phyloP scores from a whole-genome alignment of 2,797 vertebrate species.

The Sebastes taczanowskii region DNA sequence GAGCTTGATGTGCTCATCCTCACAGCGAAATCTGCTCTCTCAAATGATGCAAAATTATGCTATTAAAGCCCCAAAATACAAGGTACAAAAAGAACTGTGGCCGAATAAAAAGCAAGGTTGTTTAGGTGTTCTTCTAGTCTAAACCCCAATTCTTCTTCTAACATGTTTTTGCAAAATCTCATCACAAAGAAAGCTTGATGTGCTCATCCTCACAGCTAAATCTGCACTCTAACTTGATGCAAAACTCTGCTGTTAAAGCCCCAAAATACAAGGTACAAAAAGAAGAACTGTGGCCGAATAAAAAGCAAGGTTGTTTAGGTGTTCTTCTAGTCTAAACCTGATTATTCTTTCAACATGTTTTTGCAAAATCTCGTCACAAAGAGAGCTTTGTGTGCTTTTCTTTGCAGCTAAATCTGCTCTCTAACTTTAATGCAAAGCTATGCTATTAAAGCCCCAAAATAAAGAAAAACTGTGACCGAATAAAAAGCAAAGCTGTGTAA shows the following conservation, averaged over 20 bases:
- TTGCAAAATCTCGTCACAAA: too few species aligned
- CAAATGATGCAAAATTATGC: neutral
- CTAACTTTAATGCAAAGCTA: neutral
- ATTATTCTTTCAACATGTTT: neutral
- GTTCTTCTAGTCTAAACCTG: neutral
- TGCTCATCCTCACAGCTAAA: neutral
- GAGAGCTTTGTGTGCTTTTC: too few species aligned
- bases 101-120: neutral
- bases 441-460: neutral
- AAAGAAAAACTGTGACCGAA: neutral
- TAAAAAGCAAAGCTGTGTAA: neutral
- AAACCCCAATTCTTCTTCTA: neutral
- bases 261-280: neutral
- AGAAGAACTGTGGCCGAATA: neutral
- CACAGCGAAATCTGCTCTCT: neutral
- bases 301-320: neutral
- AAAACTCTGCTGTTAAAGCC: neutral
- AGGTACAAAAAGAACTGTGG: neutral
- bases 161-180: neutral
- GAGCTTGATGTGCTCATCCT: neutral
- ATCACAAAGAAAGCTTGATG: too few species aligned
- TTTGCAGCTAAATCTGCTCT: neutral
- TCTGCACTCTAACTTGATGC: neutral
- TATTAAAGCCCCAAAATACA: neutral
- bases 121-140: neutral